These are phyloP conservation scores for Microctonus aethiopoides DNA, from an alignment of 2,888 invertebrate species.

Conservation along the genomic window DNA sequence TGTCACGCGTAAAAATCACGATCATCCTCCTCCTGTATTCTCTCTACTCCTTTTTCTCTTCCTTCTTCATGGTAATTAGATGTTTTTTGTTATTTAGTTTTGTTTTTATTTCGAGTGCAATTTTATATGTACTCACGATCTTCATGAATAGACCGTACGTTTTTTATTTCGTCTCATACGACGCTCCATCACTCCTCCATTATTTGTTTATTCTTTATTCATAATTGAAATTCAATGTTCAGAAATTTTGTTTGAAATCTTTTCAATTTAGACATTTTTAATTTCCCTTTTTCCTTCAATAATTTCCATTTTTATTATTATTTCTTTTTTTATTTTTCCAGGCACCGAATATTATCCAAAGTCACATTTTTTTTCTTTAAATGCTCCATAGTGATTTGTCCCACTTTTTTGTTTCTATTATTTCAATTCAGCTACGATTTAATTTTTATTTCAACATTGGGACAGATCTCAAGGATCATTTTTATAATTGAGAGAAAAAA, in stretches of 20 bases:
- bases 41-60: slow-evolving; percentile 35
- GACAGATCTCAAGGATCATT: slow-evolving; percentile 25
- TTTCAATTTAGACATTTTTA: not conserved
- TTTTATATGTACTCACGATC: slow-evolving; percentile 4
- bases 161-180: not conserved
- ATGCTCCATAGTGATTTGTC: not conserved
- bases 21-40: slow-evolving; percentile 45
- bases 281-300: not conserved
- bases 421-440: not conserved
- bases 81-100: not conserved
- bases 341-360: not conserved
- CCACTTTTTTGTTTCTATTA: no score
- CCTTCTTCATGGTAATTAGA: slow-evolving; percentile 26
- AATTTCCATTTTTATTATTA: not conserved
- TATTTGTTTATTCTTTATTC: not conserved
- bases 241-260: not conserved
- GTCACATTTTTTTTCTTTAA: not conserved
- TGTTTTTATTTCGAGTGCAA: not conserved
- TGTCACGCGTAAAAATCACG: slow-evolving; percentile 56
- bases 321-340: not conserved
- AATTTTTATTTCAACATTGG: not conserved
- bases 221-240: not conserved
- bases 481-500: not conserved
- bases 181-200: slow-evolving; percentile 15
- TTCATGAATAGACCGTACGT: not conserved